Evolutionary conservation across 1,140 invertebrate genomes (phyloP), one percentile per base, ranked within the genome.

Genomic region (Proales similis): DNA sequence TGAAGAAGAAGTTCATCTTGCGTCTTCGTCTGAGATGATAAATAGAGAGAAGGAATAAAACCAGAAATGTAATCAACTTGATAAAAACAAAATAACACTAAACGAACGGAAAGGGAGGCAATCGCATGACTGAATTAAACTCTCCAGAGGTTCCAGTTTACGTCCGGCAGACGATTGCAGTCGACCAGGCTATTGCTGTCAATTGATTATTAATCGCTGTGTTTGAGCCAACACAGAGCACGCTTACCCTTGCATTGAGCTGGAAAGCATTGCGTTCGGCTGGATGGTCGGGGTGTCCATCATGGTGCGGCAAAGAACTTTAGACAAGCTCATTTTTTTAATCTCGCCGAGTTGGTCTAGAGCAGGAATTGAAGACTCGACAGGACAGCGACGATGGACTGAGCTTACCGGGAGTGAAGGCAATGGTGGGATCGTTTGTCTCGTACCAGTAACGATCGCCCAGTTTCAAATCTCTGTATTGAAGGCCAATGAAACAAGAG

Each of bases 371-470:
- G 14, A 36, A 36, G 33, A 9, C 14, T 36, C 14, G 14, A 9
- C 14, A 9, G 9, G 14, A 36, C 14, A 9, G 9, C 14, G 14
- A 36, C 33, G 33, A n/a, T n/a, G n/a, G n/a, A n/a, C 33, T 36
- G 14, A 45, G 26, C 6, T 45, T 6, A 9, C 42, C 42, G 11
- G 39, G 39, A 24, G 39, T 45, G 27, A 62, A 62, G 14, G 24
- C 30, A 0, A 36, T 36, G 12, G 57, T 42, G 19, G 24, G 22
- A 9, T 62, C 42, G n/a, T 19, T 30, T n/a, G 39, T 80, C 22
- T 95, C 91, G 69, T 90, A 96, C 88, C 90, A 97, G 74, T 93
- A 96, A 69, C 91, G 81, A 73, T 97, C 93, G 47, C 92, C 93
- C 65, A 85, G 79, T 64, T 89, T 83, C 20, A 88, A 76, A 70